phyloP scores from a whole-genome alignment of 2,797 vertebrate genomes.

The Acomys russatus region DNA sequence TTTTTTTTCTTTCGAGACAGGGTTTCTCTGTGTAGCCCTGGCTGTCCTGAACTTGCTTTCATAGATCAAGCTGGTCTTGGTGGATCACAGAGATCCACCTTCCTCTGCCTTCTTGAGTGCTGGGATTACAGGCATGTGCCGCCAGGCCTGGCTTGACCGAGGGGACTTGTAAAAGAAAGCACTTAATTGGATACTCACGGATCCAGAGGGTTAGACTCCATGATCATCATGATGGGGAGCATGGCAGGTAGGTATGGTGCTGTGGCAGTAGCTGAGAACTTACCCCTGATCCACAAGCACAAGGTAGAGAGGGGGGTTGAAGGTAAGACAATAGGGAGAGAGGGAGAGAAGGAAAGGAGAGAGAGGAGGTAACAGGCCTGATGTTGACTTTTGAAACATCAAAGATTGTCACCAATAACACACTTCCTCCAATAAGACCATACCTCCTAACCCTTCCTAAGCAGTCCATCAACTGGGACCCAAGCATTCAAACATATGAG shows the following conservation, averaged over 20 bases:
- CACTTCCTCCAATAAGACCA: neutral
- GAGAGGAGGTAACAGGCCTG: neutral
- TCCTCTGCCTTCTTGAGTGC: too few relatives aligned
- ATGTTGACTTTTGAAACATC: neutral
- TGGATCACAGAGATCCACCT: too few relatives aligned
- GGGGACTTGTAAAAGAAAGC: neutral
- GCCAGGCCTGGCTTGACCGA: neutral
- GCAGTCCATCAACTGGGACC: neutral
- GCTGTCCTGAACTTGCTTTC: too few relatives aligned
- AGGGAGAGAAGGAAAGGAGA: neutral
- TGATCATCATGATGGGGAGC: neutral
- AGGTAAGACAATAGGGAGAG: neutral
- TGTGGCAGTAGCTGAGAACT: neutral
- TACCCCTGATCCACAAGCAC: neutral
- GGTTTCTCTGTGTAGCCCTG: too few relatives aligned
- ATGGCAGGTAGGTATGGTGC: neutral
- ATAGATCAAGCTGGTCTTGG: too few relatives aligned
- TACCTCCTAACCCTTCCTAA: neutral
- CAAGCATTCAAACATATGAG: neutral
- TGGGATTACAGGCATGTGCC: too few relatives aligned
- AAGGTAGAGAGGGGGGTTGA: neutral
- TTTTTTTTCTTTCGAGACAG: too few relatives aligned
- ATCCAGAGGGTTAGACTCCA: neutral
- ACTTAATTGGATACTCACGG: neutral
- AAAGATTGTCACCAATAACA: neutral